Conservation (phyloP, 2,888 invertebrate species). For the Saturnia japonica region DNA sequence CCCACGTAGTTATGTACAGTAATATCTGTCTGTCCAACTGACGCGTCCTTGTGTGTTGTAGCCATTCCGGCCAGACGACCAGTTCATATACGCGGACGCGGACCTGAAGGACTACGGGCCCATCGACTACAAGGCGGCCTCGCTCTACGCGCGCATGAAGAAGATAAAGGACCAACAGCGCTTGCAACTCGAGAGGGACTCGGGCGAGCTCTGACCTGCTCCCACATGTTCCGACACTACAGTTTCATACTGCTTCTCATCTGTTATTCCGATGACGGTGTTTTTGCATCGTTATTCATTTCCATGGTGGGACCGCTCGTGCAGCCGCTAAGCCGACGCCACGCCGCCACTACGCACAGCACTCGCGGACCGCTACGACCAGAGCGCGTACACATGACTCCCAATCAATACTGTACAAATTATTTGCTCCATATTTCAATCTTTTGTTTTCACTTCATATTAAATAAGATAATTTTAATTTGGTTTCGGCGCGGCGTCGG, state of each 20-base stretch:
- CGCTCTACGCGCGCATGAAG: constrained; percentile 89
- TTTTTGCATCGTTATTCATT: background rate
- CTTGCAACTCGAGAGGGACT: constrained; percentile 72
- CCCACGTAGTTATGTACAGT: no score
- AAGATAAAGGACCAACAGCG: constrained; percentile 82
- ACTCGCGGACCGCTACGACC: no score
- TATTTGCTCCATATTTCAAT: no score
- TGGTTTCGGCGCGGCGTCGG: no score
- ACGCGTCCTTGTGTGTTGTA: constrained; percentile 58
- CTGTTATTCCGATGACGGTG: no score
- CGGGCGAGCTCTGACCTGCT: constrained; percentile 60
- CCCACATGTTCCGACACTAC: background rate
- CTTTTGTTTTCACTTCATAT: no score
- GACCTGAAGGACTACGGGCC: constrained; percentile 95
- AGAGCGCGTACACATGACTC: background rate
- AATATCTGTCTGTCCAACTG: no score
- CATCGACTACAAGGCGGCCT: constrained; percentile 95
- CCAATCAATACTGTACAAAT: background rate
- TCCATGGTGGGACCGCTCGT: no score
- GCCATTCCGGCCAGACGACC: constrained; percentile 91
- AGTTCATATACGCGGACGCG: constrained; percentile 93
- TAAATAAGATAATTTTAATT: no score
- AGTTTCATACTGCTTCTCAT: background rate
- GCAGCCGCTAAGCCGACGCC: background rate
- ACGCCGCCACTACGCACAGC: no score